These are phyloP conservation scores for Cinclus mexicanus DNA, from an alignment of 2,113 vertebrate species.

Conservation along the genomic window DNA sequence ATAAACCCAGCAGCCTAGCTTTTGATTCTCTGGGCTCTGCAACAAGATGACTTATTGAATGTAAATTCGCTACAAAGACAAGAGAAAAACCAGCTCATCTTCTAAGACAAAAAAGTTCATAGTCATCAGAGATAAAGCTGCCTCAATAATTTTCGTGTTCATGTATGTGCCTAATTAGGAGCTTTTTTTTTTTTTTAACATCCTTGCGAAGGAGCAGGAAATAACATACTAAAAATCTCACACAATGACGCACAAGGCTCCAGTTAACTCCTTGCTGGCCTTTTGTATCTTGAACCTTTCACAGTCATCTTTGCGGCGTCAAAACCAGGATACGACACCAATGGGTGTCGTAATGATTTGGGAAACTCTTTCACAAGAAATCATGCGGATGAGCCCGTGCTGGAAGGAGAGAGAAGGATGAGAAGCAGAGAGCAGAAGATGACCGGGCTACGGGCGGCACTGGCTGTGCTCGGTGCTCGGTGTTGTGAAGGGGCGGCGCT, in stretches of 20 bases:
- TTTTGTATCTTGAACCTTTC: background rate
- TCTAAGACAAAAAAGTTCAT: background rate
- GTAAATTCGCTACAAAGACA: background rate
- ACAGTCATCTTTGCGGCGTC: background rate
- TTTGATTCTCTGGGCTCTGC: background rate
- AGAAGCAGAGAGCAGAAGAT: no score
- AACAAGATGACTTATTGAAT: background rate
- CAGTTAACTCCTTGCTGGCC: background rate
- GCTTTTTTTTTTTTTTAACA: background rate
- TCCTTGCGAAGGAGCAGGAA: background rate
- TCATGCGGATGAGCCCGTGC: accelerated
- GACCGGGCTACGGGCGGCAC: no score
- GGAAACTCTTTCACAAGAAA: background rate
- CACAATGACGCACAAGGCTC: background rate
- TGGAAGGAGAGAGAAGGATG: no score
- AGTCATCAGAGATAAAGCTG: background rate
- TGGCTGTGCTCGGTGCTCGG: background rate
- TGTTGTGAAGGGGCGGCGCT: no score
- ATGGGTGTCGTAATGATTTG: background rate
- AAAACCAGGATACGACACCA: background rate
- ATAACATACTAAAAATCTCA: background rate
- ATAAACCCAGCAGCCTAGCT: background rate
- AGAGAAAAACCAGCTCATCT: background rate
- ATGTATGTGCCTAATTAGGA: background rate
- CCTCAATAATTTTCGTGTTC: background rate